Conservation (phyloP, 2,797 vertebrate genomes). For the Pteronotus mesoamericanus region DNA sequence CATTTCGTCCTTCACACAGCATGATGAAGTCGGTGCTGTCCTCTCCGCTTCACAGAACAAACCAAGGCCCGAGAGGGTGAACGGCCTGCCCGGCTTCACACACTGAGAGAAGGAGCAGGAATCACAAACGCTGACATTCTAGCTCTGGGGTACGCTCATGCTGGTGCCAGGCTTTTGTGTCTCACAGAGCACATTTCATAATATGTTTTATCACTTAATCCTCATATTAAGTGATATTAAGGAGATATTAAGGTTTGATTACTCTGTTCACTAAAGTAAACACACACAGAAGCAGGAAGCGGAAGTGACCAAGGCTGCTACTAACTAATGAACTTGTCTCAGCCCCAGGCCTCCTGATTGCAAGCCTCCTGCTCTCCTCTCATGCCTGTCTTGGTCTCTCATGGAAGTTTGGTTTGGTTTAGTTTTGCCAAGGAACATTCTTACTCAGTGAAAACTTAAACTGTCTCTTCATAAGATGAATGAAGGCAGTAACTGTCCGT, state of each 20-base stretch:
- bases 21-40: fast-evolving
- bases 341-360: fast-evolving
- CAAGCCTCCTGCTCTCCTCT: background rate
- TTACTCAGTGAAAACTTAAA: background rate
- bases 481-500: background rate
- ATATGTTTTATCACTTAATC: background rate
- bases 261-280: background rate
- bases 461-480: background rate
- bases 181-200: background rate
- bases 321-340: too few relatives aligned
- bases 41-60: background rate
- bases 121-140: background rate
- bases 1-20: background rate
- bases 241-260: background rate
- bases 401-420: background rate
- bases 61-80: background rate
- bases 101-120: background rate
- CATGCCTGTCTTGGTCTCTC: background rate
- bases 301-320: background rate
- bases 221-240: too few relatives aligned
- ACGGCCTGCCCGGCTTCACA: background rate
- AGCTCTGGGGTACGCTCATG: background rate
- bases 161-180: background rate
- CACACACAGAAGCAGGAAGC: background rate
- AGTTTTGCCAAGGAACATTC: background rate